Conservation (phyloP, 2,888 invertebrate species). For the Pollenia griseotomentosa region DNA sequence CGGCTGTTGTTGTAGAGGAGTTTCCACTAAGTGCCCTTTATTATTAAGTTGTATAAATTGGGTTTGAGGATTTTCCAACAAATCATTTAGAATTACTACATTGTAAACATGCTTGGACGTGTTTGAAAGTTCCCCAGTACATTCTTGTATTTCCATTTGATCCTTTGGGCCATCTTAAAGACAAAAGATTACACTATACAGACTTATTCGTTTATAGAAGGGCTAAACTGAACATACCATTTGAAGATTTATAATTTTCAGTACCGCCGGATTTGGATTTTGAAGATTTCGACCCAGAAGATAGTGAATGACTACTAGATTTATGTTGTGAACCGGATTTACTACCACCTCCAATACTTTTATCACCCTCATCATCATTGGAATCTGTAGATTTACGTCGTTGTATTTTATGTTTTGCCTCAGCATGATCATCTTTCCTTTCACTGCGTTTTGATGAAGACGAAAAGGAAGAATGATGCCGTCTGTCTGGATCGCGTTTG, state of each 20-base stretch:
- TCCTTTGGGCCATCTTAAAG: constrained; percentile 47
- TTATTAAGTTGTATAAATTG: constrained; percentile 79
- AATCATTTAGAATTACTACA: constrained; percentile 80
- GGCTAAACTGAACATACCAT: constrained; percentile 38
- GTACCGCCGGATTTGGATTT: constrained; percentile 46
- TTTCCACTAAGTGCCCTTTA: constrained; percentile 55
- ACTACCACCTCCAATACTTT: constrained; percentile 79
- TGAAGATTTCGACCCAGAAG: constrained; percentile 27
- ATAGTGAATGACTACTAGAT: constrained; percentile 15
- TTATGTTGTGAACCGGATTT: constrained; percentile 56
- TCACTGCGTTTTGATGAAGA: constrained; percentile 74
- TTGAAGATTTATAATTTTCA: constrained; percentile 24
- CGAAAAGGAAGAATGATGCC: constrained; percentile 75
- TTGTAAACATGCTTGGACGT: constrained; percentile 63
- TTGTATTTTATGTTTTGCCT: constrained; percentile 87
- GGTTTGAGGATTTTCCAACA: constrained; percentile 79
- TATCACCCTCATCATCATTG: constrained; percentile 89
- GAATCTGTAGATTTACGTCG: constrained; percentile 91
- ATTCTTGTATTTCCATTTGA: constrained; percentile 12
- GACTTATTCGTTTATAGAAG: background rate
- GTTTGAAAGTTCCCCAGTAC: background rate
- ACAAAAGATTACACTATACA: background rate
- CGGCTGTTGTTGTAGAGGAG: background rate
- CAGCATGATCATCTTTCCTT: constrained; percentile 88
- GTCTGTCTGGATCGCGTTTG: constrained; percentile 70